phyloP scores from a whole-genome alignment of 1,140 invertebrate genomes.

The Tetraneura akinire region DNA sequence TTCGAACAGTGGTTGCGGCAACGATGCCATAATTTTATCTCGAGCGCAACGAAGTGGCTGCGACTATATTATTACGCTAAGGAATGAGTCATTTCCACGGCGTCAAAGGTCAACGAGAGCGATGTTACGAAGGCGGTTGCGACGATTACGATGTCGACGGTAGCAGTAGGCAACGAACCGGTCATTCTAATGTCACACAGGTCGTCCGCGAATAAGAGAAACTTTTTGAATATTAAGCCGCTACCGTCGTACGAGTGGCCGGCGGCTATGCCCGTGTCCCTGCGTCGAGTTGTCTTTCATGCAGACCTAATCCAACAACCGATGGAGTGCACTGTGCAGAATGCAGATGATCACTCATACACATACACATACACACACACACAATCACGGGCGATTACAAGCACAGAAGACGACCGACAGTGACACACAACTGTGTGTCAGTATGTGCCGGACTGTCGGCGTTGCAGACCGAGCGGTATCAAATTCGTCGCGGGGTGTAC shows the following conservation, averaged over 20 bases:
- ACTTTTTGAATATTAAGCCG: not conserved
- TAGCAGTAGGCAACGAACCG: conserved; percentile 3
- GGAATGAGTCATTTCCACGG: conserved; percentile 19
- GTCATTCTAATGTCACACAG: conserved; percentile 44
- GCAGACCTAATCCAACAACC: not conserved
- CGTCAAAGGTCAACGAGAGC: not conserved
- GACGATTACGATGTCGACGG: not conserved
- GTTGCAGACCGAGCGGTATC: too few species aligned
- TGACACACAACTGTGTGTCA: too few species aligned
- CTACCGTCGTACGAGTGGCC: not conserved
- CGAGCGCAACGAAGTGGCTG: not conserved
- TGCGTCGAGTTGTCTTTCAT: not conserved
- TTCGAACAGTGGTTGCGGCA: conserved; percentile 32
- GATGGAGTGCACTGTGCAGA: too few species aligned
- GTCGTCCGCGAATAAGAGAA: not conserved
- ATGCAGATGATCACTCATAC: too few species aligned
- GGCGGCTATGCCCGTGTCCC: not conserved
- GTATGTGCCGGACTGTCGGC: too few species aligned
- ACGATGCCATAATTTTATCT: conserved; percentile 30
- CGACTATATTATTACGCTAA: conserved; percentile 10
- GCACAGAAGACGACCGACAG: too few species aligned
- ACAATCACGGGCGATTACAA: not conserved
- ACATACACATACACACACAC: not conserved
- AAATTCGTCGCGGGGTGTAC: too few species aligned
- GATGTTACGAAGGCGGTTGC: not conserved